Base-by-base conservation (phyloP, 2,888 invertebrate genomes). In the Eupithecia subumbrata region DNA sequence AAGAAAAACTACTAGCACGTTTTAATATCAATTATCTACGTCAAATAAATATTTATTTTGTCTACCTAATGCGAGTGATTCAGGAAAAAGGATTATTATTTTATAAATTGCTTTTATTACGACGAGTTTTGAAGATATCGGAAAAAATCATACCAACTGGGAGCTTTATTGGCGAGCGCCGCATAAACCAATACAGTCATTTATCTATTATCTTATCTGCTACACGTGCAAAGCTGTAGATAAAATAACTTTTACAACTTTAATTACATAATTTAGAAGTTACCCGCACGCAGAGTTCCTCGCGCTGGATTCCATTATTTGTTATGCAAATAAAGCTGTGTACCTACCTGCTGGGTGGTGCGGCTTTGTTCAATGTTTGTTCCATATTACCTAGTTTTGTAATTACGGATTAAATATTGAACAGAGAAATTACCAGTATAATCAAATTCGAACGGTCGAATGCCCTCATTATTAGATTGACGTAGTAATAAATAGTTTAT, bases 181-280 rank as follows among this genome's bases (percentile, higher is more conserved):
- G 7, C 8, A 8, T 48, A 22, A 22, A 22, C n/a, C n/a, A 22
- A 12, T 22, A 56, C 0, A 25, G n/a, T 22, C 22, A 60, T 60
- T 60, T 60, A 60, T 25, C 60, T 25, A 11, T 22, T 56, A 60
- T 12, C 5, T 12, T 25, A 60, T 60, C 60, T 25, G 25, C 25
- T 60, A 25, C 22, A 67, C n/a, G 37, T n/a, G 40, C 66, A n/a
- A 67, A 40, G 18, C 22, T 12, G 11, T 75, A 78, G 77, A 78
- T 77, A 76, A 77, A 77, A 72, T 76, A 80, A 81, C 72, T 73
- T 81, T 75, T 72, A 56, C 70, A 77, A 79, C 77, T 76, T 72
- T 80, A 80, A 82, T 82, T 80, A 79, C 77, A 79, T 82, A 79
- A 80, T 79, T 79, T 79, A 75, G 71, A 80, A 82, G 82, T 82